Conservation (phyloP, 2,888 invertebrate genomes). For the Thera britannica region DNA sequence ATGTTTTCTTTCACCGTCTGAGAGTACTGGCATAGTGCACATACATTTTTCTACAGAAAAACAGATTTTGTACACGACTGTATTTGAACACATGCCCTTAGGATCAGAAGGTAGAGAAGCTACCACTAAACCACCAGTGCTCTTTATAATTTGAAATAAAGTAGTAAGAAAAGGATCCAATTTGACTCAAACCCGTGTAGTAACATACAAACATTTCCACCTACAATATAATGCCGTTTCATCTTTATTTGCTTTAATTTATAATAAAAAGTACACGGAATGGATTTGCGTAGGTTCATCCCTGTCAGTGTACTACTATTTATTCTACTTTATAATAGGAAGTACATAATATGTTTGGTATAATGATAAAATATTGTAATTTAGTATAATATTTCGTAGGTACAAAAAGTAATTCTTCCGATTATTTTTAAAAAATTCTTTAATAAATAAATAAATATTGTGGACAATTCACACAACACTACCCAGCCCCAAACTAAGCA, state of each 20-base stretch:
- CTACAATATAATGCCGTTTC: conserved; percentile 12
- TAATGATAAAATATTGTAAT: not conserved
- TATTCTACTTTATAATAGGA: conserved; percentile 10
- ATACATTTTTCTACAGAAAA: no score
- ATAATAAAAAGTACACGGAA: conserved; percentile 19
- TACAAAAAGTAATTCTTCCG: no score
- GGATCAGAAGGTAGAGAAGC: no score
- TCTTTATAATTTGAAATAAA: not conserved
- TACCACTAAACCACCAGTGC: no score
- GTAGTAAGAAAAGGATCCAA: not conserved
- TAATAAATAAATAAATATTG: no score
- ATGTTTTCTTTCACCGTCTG: no score
- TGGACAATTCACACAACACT: no score
- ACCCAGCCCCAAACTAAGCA: no score
- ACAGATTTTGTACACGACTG: no score
- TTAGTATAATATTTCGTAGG: not conserved
- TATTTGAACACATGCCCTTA: no score
- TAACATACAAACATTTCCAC: conserved; percentile 5
- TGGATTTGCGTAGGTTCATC: conserved; percentile 25
- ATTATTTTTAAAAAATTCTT: no score
- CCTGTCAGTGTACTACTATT: conserved; percentile 11
- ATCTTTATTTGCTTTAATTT: conserved; percentile 11
- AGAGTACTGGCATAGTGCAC: no score
- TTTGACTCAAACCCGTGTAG: not conserved
- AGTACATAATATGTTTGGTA: not conserved